Base-by-base conservation (phyloP, 1,140 invertebrate species). In the Drosophila asahinai region DNA sequence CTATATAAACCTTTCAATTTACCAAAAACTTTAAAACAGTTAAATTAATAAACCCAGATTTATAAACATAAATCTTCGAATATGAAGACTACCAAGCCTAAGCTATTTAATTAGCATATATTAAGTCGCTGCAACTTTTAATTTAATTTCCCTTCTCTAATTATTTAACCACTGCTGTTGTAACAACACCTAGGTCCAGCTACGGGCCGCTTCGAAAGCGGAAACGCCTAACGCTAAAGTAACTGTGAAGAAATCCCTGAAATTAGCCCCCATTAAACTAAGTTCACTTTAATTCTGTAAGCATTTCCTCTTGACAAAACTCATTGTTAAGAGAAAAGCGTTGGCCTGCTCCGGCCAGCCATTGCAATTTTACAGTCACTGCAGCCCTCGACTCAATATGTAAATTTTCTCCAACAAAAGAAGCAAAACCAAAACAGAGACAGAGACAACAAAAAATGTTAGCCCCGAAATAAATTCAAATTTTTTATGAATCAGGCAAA, bases 401-500 rank as follows among this genome's bases (percentile, higher is more conserved):
- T 78, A 89, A 86, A 89, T 86, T 77, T 70, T 60, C 25, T 17
- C 52, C 25, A 54, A 54, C 27, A 61, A 36, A 27, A 33, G 65
- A 68, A 71, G 30, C 63, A 30, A 36, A 43, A 72, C 66, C 54
- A 73, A 73, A 73, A 72, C 45, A 71, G 52, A 72, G 38, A 42
- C 70, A 49, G 52, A 72, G 38, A 36, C 70, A 49, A 83, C 61
- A 75, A 71, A 51, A 65, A 67, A 79, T 70, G 49, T 83, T 73
- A 81, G 54, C 45, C 67, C 40, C 55, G 55, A 83, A 74, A 89
- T 86, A 87, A 83, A 83, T 83, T 83, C 80, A 83, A 73, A 86
- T 73, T 80, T 87, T 86, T 87, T 86, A 86, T 86, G 83, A 86
- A 86, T 86, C 83, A 86, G 72, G 64, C 57, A 61, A 68, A 87